phyloP scores from a whole-genome alignment of 2,113 vertebrate genomes.

The Periophthalmus modestus region DNA sequence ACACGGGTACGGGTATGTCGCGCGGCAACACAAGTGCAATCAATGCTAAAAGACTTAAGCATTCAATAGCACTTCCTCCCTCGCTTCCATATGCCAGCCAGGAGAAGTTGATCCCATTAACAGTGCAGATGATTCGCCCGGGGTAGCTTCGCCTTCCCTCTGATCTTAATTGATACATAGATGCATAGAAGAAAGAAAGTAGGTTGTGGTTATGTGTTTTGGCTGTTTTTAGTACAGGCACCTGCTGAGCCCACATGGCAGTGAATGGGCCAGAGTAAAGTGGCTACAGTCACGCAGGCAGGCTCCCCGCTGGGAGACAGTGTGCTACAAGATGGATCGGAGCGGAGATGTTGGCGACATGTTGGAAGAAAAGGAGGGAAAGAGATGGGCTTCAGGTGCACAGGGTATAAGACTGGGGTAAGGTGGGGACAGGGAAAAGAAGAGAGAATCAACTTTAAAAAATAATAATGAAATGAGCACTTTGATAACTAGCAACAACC shows the following conservation, averaged over 20 bases:
- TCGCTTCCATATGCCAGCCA: constrained; percentile 5
- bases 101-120: constrained; percentile 43
- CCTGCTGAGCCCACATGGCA: constrained; percentile 70
- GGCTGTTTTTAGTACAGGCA: constrained; percentile 32
- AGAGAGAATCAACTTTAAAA: neutral
- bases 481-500: neutral
- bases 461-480: neutral
- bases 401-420: constrained; percentile 17
- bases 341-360: constrained; percentile 52
- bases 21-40: constrained; percentile 11
- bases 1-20: constrained; percentile 12
- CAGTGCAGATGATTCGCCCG: constrained; percentile 63
- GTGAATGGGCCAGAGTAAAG: constrained; percentile 56
- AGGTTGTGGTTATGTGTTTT: constrained; percentile 15
- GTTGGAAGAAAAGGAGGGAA: constrained; percentile 33
- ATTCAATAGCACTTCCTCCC: constrained; percentile 32
- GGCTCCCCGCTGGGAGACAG: constrained; percentile 59
- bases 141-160: constrained; percentile 48
- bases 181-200: constrained; percentile 35
- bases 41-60: constrained; percentile 28
- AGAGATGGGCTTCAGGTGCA: constrained; percentile 55
- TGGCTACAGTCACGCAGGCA: constrained; percentile 65
- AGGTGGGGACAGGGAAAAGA: constrained; percentile 7
- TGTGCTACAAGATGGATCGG: constrained; percentile 44
- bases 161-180: constrained; percentile 63